Base-by-base conservation (phyloP, 2,888 invertebrate genomes). In the Mongoloraphidia duomilia region DNA sequence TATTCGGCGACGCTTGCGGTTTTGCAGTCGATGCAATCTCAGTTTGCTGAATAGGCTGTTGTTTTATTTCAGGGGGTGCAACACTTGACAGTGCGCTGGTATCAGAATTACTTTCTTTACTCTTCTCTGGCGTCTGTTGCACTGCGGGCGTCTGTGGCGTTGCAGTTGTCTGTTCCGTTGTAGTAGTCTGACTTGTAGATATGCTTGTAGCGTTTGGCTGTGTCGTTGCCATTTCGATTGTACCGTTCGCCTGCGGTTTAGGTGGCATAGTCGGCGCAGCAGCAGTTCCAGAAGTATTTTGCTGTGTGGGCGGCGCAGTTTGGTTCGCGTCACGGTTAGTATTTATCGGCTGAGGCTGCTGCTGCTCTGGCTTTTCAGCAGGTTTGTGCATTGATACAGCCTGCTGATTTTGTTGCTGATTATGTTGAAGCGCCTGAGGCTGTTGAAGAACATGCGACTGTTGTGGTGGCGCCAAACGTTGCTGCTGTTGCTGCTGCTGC, bases 11-110 rank as follows among this genome's bases (percentile, higher is more conserved):
- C 6, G 26, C 26, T 26, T 26, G 53, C 71, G 70, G 54, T 67
- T 65, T 57, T 72, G 68, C 57, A 71, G 68, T 61, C 68, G 69
- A 66, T 70, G 71, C 72, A 72, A 71, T 61, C 64, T 72, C 42
- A 48, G 45, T 37, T 42, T 53, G 13, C 8, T 8, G 37, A n/a
- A 34, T 8, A 9, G 59, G 59, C 56, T 17, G 17, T 26, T 26
- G 26, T 26, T 26, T 26, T 26, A 26, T 26, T 26, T 26, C 26
- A 26, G 26, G 26, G 5, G 26, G 26, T 26, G 26, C 26, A 6
- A 26, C 26, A 26, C 26, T 26, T 6, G 26, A 6, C 26, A 26
- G 26, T 6, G 26, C 6, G 26, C 26, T 6, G 26, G 26, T 6
- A 26, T 26, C 26, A 26, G 26, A 26, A 26, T 26, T 26, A 26